Base-by-base conservation (phyloP, 2,888 invertebrate species). In the Zygaena filipendulae region DNA sequence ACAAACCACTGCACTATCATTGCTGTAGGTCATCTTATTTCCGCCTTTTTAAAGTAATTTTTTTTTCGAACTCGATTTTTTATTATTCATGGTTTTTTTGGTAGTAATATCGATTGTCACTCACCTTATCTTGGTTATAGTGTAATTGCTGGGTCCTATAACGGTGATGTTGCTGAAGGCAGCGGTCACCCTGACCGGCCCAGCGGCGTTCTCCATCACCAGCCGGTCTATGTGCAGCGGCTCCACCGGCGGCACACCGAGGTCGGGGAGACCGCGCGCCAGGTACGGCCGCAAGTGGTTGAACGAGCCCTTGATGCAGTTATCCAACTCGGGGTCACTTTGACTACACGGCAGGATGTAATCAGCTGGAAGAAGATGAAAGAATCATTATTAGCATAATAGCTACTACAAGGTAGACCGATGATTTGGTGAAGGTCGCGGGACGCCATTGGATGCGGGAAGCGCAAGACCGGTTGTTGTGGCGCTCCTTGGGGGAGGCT, bases 201-300 rank as follows among this genome's bases (percentile, higher is more conserved):
- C 91, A 6, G 87, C 87, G 0, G 87, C 86, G 55, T 92, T 91
- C 56, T 90, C 88, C 84, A 91, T 91, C 23, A 86, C 82, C 39
- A 92, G 74, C 33, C 84, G 82, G 23, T 87, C 86, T 31, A 91
- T 87, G 32, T 72, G 64, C 40, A 91, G 64, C 0, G 91, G 91
- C 47, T 91, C 91, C 42, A 91, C 86, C 1, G 89, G 83, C 1
- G 90, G 90, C 3, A 91, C 84, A 9, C 86, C 83, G 26, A 91
- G 68, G 41, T 91, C 91, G 1, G 84, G 71, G 6, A 91, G 82
- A 25, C 91, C 91, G 42, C 74, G 67, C 4, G 86, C 81, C 37
- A 90, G 69, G 56, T 88, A 90, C 3, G 89, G 87, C 35, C 86
- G 80, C 11, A 90, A 68, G 54, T 90, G 89, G 54, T 88, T 88